Percentiles rank a stretch among this genome's conserved stretches.
These are phyloP conservation scores for Heterodera filipjevi DNA, from an alignment of 2,888 invertebrate genomes.

Conservation along the genomic window DNA sequence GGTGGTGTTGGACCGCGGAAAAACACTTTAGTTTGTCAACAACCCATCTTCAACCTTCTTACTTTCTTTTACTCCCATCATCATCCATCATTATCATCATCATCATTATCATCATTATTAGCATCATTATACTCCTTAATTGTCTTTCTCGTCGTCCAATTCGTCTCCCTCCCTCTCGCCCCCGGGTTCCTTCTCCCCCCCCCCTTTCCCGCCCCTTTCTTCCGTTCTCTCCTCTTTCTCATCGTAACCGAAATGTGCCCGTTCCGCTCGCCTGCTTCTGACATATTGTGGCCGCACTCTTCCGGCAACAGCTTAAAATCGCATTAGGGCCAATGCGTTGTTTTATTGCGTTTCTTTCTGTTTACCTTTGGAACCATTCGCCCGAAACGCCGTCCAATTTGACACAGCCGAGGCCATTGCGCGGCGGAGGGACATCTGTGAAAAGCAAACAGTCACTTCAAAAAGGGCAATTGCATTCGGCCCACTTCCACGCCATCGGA, in stretches of 20 bases:
- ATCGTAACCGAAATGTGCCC: background rate
- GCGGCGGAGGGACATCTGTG: conserved; percentile 4
- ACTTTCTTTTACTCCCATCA: no score
- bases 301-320: conserved; percentile 23
- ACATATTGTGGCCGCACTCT: conserved; percentile 8
- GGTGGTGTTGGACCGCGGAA: no score
- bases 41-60: no score
- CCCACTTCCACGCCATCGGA: background rate
- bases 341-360: background rate
- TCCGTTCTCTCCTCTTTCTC: background rate
- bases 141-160: no score
- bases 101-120: no score
- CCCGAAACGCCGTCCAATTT: conserved; percentile 16
- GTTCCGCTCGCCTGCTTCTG: background rate
- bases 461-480: background rate
- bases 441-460: background rate
- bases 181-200: no score
- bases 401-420: conserved; percentile 5
- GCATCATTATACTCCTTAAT: no score
- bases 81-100: no score
- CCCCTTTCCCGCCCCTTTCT: background rate
- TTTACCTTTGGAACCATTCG: conserved; percentile 21
- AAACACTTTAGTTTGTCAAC: no score
- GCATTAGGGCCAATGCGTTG: background rate
- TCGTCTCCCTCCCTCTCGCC: background rate